Percentiles rank a stretch among this genome's conserved stretches.
phyloP scores from a whole-genome alignment of 2,888 invertebrate genomes.

The Eumacrocentrus americanus region DNA sequence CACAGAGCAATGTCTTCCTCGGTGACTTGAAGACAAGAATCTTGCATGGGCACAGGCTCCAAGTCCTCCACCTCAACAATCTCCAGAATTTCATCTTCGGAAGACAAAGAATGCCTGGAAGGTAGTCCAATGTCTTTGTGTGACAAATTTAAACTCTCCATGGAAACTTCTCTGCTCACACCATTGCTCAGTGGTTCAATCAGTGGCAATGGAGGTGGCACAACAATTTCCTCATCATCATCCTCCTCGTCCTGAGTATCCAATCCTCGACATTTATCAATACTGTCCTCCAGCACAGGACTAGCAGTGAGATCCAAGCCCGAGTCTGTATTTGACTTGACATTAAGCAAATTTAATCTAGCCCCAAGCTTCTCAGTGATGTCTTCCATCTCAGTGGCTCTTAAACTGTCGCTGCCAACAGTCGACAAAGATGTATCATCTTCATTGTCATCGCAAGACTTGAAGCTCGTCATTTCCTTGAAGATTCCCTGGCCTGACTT shows the following conservation, averaged over 20 bases:
- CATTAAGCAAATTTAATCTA: constrained; percentile 54
- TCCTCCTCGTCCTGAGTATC: constrained; percentile 63
- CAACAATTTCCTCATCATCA: constrained; percentile 80
- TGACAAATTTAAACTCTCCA: constrained; percentile 80
- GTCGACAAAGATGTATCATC: constrained; percentile 62
- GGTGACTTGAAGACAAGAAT: constrained; percentile 86
- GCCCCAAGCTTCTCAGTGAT: constrained; percentile 57
- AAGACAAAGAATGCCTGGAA: constrained; percentile 67
- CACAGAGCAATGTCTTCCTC: constrained; percentile 91
- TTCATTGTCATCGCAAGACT: constrained; percentile 65
- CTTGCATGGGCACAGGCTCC: constrained; percentile 86
- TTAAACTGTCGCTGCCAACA: constrained; percentile 55
- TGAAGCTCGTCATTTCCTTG: constrained; percentile 70
- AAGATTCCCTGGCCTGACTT: constrained; percentile 62
- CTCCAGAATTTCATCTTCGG: constrained; percentile 78
- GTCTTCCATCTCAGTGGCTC: constrained; percentile 55
- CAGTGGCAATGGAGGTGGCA: constrained; percentile 81
- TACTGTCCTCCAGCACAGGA: constrained; percentile 52
- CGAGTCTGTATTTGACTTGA: constrained; percentile 56
- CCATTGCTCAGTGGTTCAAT: constrained; percentile 74
- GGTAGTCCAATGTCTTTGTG: constrained; percentile 73
- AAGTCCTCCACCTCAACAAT: constrained; percentile 81
- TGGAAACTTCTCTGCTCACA: constrained; percentile 77
- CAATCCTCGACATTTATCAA: constrained; percentile 50
- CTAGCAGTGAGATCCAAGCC: constrained; percentile 55